Percentiles rank a stretch among this genome's conserved stretches.
These are phyloP conservation scores for Morpho helenor DNA, from an alignment of 2,888 invertebrate species.

Conservation along the genomic window DNA sequence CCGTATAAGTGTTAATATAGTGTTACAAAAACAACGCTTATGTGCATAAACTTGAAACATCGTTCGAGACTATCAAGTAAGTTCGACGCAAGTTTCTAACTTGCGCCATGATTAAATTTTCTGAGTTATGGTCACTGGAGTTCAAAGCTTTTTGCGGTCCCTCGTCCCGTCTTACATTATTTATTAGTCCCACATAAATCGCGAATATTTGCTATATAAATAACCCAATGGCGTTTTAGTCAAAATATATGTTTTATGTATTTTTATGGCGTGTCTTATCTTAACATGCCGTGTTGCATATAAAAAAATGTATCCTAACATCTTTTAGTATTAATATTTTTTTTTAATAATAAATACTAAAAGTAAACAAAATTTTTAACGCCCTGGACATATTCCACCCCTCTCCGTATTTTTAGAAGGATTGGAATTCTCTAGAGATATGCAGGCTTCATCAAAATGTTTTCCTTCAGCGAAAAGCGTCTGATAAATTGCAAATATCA, in stretches of 20 bases:
- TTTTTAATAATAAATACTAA: no score
- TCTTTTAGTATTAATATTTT: no score
- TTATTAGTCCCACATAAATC: constrained; percentile 40
- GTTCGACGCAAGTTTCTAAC: constrained; percentile 29
- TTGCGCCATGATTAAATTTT: constrained; percentile 62
- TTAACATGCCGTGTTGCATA: no score
- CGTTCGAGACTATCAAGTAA: constrained; percentile 12
- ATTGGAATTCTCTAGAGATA: no score
- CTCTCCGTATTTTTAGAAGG: no score
- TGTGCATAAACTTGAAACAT: constrained; percentile 9
- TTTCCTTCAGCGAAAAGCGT: no score
- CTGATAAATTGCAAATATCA: no score
- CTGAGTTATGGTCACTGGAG: constrained; percentile 57
- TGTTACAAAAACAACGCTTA: background rate
- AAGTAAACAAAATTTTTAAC: no score
- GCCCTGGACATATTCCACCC: no score
- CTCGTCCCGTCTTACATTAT: constrained; percentile 47
- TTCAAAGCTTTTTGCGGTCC: constrained; percentile 50
- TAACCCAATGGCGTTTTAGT: constrained; percentile 7
- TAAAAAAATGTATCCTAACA: no score
- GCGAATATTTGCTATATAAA: constrained; percentile 19
- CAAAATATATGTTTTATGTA: constrained; percentile 3
- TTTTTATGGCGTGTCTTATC: background rate
- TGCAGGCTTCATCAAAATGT: no score
- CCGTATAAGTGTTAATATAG: background rate